phyloP scores from a whole-genome alignment of 2,113 vertebrate genomes.

The Lepisosteus oculatus region DNA sequence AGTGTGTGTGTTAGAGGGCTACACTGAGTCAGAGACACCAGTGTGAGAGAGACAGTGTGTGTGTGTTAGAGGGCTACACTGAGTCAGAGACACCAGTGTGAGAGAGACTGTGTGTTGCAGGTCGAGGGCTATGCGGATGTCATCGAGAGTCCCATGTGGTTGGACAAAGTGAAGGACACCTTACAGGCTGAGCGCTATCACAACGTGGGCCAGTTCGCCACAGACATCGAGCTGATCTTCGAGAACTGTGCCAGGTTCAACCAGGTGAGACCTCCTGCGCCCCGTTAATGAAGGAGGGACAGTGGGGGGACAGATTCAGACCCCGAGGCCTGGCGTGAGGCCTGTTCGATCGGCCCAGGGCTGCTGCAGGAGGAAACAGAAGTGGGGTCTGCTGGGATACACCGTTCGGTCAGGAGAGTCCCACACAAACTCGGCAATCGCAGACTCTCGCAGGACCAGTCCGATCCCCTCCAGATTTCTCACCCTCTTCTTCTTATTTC shows the following conservation, averaged over 20 bases:
- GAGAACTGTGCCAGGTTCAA: slow-evolving; percentile 47
- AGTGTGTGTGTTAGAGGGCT: background rate
- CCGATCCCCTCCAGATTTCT: too few relatives aligned
- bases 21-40: too few relatives aligned
- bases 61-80: too few relatives aligned
- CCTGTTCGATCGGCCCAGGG: background rate
- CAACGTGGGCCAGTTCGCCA: slow-evolving; percentile 46
- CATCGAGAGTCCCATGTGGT: slow-evolving; percentile 49
- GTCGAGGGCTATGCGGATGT: slow-evolving; percentile 22
- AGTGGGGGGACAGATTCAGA: too few relatives aligned
- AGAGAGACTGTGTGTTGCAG: slow-evolving; percentile 25
- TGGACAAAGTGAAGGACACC: slow-evolving; percentile 40
- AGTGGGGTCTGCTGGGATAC: too few relatives aligned
- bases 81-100: too few relatives aligned
- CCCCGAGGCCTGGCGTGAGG: background rate
- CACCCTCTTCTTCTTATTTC: slow-evolving; percentile 6
- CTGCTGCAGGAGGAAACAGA: too few relatives aligned
- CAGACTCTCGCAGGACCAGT: too few relatives aligned
- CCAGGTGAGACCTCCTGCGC: slow-evolving; percentile 39
- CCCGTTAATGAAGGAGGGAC: background rate
- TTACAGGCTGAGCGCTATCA: slow-evolving; percentile 39
- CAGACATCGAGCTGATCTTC: slow-evolving; percentile 55
- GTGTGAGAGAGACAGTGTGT: background rate
- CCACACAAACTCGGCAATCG: too few relatives aligned
- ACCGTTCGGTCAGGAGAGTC: too few relatives aligned